Percentiles rank a stretch among this genome's conserved stretches.
Evolutionary conservation across 2,888 invertebrate species (phyloP).

Genomic region (Pinctada fucata): DNA sequence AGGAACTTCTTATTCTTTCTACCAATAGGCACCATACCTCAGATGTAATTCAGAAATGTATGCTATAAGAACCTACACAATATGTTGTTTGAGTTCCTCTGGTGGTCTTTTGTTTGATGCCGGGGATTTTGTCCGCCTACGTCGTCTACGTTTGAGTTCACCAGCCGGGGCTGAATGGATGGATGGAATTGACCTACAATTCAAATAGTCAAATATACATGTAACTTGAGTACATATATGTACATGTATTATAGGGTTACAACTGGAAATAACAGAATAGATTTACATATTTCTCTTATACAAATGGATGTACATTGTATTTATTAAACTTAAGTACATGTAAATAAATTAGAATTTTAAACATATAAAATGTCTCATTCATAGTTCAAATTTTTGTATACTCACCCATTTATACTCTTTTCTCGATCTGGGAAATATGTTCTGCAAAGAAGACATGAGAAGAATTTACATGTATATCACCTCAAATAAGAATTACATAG

Average conservation of each 20-base stretch:
- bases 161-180: conserved; percentile 67
- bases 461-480: no score
- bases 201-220: neutral
- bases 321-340: neutral
- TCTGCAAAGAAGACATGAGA: conserved; percentile 44
- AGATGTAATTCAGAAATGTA: no score
- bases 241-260: neutral
- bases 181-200: conserved; percentile 60
- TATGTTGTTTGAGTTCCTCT: conserved; percentile 73
- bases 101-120: conserved; percentile 67
- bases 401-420: conserved; percentile 64
- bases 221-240: neutral
- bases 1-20: no score
- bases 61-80: conserved; percentile 73
- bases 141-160: conserved; percentile 60
- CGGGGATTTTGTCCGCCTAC: conserved; percentile 72
- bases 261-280: neutral
- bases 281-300: neutral
- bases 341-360: no score
- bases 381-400: neutral
- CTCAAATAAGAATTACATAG: no score
- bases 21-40: no score
- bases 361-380: no score
- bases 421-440: conserved; percentile 61
- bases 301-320: neutral